Conservation (phyloP, 2,113 vertebrate genomes). For the Copsychus sechellarum region DNA sequence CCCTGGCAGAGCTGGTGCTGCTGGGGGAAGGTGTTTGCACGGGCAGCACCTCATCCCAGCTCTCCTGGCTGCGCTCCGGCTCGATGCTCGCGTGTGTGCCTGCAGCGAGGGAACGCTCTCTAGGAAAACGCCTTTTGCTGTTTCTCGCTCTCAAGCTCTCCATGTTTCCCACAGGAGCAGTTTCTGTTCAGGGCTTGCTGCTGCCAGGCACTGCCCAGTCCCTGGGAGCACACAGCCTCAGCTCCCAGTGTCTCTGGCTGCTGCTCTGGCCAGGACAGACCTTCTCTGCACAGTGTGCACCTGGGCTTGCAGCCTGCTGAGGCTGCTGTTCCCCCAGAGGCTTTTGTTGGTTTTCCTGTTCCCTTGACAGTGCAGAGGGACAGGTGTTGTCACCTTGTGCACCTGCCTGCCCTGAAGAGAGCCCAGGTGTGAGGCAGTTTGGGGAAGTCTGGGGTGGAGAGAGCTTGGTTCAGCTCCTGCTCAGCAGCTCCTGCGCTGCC, state of each 20-base stretch:
- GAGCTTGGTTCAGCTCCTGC: not conserved
- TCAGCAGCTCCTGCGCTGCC: not conserved
- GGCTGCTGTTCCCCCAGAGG: not conserved
- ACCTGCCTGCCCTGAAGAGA: not conserved
- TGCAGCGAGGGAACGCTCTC: not conserved
- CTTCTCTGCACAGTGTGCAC: fast-evolving
- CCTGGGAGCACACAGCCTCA: not conserved
- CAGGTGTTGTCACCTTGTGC: not conserved
- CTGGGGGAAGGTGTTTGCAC: not conserved
- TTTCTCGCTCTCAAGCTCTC: fast-evolving
- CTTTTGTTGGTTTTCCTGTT: not conserved
- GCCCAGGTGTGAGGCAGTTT: not conserved
- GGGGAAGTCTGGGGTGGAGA: not conserved
- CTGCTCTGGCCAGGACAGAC: not conserved
- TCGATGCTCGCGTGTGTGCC: fast-evolving
- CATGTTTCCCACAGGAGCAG: not conserved
- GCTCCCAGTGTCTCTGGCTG: not conserved
- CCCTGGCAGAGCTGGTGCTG: not conserved
- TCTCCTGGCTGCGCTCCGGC: fast-evolving
- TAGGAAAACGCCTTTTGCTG: not conserved
- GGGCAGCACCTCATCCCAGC: not conserved
- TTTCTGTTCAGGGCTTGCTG: not conserved
- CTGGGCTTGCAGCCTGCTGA: not conserved
- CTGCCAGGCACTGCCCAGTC: not conserved
- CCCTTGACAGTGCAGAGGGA: not conserved